Evolutionary conservation across 2,113 vertebrate genomes (phyloP).

Genomic region (Sakesphorus luctuosus): DNA sequence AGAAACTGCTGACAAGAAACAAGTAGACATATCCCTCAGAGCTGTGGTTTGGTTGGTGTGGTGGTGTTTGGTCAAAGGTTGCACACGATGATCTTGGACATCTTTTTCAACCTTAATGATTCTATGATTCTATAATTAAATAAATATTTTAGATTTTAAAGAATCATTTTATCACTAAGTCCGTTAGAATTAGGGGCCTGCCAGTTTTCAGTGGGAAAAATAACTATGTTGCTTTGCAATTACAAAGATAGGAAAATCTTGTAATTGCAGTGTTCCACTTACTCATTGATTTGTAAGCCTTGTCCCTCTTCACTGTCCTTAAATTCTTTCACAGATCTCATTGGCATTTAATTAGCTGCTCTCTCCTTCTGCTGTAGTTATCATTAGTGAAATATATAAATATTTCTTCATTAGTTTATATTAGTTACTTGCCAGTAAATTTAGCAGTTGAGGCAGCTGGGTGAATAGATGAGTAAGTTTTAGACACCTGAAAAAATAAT

Average conservation of each 20-base stretch:
- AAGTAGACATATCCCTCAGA: not conserved
- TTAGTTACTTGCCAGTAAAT: not conserved
- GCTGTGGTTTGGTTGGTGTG: not conserved
- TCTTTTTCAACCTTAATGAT: not conserved
- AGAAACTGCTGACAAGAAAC: not conserved
- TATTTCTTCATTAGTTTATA: not conserved
- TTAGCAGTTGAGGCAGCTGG: not conserved
- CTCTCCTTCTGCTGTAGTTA: not conserved
- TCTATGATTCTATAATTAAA: not conserved
- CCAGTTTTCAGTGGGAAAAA: not conserved
- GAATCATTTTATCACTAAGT: not conserved
- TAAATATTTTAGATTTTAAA: not conserved
- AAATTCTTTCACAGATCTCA: not conserved
- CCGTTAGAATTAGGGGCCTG: not conserved
- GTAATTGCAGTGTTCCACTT: not conserved
- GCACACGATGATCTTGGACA: not conserved
- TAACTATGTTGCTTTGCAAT: not conserved
- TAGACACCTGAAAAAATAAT: slow-evolving; percentile 23
- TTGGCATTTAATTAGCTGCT: slow-evolving; percentile 34
- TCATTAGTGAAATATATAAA: slow-evolving; percentile 5
- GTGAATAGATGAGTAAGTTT: slow-evolving; percentile 16
- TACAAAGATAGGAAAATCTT: not conserved
- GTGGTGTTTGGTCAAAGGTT: not conserved
- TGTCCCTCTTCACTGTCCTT: slow-evolving; percentile 8
- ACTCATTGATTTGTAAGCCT: not conserved